Conservation (phyloP, 2,888 invertebrate genomes). For the Abscondita cerata region DNA sequence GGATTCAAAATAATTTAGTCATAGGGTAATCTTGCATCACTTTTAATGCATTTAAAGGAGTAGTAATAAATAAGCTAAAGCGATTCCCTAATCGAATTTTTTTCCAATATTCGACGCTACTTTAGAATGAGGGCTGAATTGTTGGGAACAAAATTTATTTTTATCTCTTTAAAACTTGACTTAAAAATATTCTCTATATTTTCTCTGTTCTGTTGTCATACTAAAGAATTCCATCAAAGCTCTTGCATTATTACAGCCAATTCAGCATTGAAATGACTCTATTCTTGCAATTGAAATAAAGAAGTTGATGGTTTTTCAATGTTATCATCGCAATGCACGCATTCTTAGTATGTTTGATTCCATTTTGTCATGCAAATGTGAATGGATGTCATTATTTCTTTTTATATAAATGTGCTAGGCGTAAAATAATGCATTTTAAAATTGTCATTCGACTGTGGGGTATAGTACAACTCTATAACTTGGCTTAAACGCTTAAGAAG, state of each 20-base stretch:
- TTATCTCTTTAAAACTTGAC: slow-evolving; percentile 10
- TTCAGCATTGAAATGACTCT: slow-evolving; percentile 21
- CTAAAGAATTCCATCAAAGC: slow-evolving; percentile 23
- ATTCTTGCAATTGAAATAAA: slow-evolving; percentile 32
- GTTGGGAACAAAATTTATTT: slow-evolving; percentile 6
- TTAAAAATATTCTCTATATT: slow-evolving; percentile 16
- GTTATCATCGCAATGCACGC: slow-evolving; percentile 28
- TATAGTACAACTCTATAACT: slow-evolving; percentile 10
- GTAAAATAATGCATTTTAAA: no score
- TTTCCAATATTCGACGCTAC: slow-evolving; percentile 4
- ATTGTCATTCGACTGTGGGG: no score
- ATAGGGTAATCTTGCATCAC: no score
- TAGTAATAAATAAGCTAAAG: background rate
- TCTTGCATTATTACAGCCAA: slow-evolving; percentile 18
- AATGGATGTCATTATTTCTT: background rate
- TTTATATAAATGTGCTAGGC: background rate
- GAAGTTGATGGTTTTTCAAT: slow-evolving; percentile 32
- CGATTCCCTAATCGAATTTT: background rate
- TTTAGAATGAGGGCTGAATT: slow-evolving; percentile 9
- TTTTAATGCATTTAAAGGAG: background rate
- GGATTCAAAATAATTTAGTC: no score
- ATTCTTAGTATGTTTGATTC: no score
- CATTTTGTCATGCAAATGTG: no score
- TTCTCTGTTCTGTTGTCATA: slow-evolving; percentile 19
- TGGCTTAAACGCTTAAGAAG: slow-evolving; percentile 23